These are phyloP conservation scores for Spisula subtruncata DNA, from an alignment of 2,888 invertebrate genomes.

Conservation along the genomic window DNA sequence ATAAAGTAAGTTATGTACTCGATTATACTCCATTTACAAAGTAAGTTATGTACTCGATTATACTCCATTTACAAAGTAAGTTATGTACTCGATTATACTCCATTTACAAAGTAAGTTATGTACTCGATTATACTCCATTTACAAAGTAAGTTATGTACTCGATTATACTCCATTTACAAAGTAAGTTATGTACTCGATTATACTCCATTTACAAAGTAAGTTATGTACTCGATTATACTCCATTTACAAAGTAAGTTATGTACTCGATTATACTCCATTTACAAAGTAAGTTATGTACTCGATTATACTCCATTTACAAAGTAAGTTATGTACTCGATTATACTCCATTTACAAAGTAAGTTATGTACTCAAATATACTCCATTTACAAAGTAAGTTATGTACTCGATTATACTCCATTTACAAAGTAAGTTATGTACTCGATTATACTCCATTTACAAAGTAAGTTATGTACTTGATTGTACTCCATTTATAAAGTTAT, in stretches of 20 bases:
- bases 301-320: slow-evolving; percentile 86
- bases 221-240: slow-evolving; percentile 81
- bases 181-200: slow-evolving; percentile 81
- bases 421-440: slow-evolving; percentile 79
- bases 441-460: slow-evolving; percentile 86
- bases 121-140: slow-evolving; percentile 85
- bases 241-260: slow-evolving; percentile 82
- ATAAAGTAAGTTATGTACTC: slow-evolving; percentile 79
- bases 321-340: slow-evolving; percentile 81
- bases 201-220: slow-evolving; percentile 85
- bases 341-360: slow-evolving; percentile 85
- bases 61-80: slow-evolving; percentile 85
- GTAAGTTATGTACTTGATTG: slow-evolving; percentile 81
- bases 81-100: slow-evolving; percentile 81
- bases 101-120: slow-evolving; percentile 82
- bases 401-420: slow-evolving; percentile 85
- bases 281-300: slow-evolving; percentile 79
- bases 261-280: slow-evolving; percentile 85
- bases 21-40: slow-evolving; percentile 86
- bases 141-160: slow-evolving; percentile 79
- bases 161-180: slow-evolving; percentile 86
- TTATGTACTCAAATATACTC: slow-evolving; percentile 75
- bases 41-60: slow-evolving; percentile 81
- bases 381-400: slow-evolving; percentile 82
- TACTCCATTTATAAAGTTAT: slow-evolving; percentile 85